Evolutionary conservation across 2,113 vertebrate species (phyloP).

Genomic region (Erythrocercus mccallii): DNA sequence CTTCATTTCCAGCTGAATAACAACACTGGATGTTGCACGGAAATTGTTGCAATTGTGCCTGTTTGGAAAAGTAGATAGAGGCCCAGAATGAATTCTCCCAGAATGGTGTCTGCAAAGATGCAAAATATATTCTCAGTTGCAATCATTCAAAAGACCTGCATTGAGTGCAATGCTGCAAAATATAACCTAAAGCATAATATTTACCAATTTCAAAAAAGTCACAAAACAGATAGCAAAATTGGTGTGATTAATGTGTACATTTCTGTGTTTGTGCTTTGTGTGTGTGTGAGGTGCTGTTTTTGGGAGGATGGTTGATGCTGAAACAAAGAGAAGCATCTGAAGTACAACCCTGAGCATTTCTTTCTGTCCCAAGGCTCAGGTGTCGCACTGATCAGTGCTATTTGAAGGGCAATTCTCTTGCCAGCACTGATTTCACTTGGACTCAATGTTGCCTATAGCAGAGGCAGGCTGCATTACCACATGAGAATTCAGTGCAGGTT

Average conservation of each 20-base stretch:
- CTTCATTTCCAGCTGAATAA: neutral
- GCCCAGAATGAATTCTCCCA: neutral
- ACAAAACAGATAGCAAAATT: too few relatives aligned
- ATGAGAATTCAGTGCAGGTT: neutral
- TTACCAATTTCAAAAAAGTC: neutral
- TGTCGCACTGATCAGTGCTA: neutral
- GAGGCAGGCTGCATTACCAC: neutral
- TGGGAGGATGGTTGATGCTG: neutral
- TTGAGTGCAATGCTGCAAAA: neutral
- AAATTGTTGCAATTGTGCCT: neutral
- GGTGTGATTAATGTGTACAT: neutral
- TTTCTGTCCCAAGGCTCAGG: neutral
- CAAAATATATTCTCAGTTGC: neutral
- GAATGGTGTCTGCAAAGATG: neutral
- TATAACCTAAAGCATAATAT: neutral
- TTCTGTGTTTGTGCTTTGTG: neutral
- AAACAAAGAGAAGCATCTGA: neutral
- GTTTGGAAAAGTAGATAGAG: neutral
- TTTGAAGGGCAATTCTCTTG: neutral
- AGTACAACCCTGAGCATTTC: neutral
- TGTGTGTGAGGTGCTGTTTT: neutral
- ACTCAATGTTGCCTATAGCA: neutral
- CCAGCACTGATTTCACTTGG: neutral
- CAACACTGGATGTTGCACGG: neutral
- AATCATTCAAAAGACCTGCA: neutral